These are phyloP conservation scores for Sporophila hypoxantha DNA, from an alignment of 2,113 vertebrate species.

Conservation along the genomic window DNA sequence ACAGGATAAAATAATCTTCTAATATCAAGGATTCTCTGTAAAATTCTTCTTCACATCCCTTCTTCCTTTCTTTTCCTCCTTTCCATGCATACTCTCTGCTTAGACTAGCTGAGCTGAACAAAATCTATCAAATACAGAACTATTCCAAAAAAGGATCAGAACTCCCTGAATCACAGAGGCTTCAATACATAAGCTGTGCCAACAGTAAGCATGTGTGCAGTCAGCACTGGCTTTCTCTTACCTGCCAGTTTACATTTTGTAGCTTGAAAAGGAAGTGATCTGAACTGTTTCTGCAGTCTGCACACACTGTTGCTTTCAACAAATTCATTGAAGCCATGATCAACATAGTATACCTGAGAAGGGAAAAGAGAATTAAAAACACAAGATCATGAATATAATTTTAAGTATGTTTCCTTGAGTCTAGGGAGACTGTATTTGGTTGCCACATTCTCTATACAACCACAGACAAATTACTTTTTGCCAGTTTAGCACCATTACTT, in stretches of 20 bases:
- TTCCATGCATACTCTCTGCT: neutral
- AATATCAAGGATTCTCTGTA: neutral
- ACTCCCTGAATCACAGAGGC: neutral
- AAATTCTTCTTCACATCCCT: neutral
- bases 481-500: neutral
- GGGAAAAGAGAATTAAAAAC: neutral
- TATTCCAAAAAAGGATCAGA: neutral
- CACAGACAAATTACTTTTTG: neutral
- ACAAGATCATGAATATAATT: neutral
- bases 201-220: neutral
- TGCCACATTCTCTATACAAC: neutral
- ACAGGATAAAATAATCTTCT: neutral
- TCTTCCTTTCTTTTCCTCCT: neutral
- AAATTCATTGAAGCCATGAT: conserved; percentile 85
- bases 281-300: conserved; percentile 77
- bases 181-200: neutral
- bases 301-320: conserved; percentile 71
- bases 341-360: conserved; percentile 84
- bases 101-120: neutral
- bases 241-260: conserved; percentile 87
- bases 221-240: conserved; percentile 58
- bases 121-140: neutral
- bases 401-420: neutral
- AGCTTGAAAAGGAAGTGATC: conserved; percentile 84
- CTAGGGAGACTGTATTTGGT: neutral